Percentiles rank a stretch among this genome's conserved stretches.
Conservation (phyloP, 1,140 invertebrate species). For the Schmidtea mediterranea region DNA sequence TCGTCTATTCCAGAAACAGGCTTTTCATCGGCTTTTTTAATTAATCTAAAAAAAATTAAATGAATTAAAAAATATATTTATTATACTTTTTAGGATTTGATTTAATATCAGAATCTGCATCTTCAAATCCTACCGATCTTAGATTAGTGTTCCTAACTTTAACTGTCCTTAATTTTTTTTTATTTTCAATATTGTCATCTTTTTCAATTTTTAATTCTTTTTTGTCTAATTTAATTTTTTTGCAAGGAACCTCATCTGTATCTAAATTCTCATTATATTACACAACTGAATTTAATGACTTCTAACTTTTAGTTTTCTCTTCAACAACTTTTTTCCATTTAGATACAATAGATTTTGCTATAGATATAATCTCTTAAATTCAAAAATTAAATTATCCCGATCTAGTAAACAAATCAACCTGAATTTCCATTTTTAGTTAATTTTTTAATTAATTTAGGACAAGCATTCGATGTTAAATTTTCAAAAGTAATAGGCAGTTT, state of each 20-base stretch:
- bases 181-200: background rate
- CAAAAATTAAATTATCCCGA: background rate
- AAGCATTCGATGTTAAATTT: constrained; percentile 1
- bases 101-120: background rate
- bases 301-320: background rate
- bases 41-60: background rate
- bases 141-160: background rate
- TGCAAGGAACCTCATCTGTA: background rate
- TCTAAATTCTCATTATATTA: background rate
- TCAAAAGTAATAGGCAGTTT: constrained; percentile 1
- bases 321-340: constrained; percentile 5
- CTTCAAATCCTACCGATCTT: background rate
- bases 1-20: background rate
- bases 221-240: background rate
- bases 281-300: background rate
- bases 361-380: background rate
- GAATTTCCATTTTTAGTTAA: background rate
- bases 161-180: background rate
- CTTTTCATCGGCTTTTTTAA: background rate
- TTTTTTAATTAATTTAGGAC: constrained; percentile 1
- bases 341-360: background rate
- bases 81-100: background rate
- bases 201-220: background rate
- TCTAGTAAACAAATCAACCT: background rate
- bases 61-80: background rate